phyloP scores from a whole-genome alignment of 2,888 invertebrate genomes.

The Drosophila planitibia region DNA sequence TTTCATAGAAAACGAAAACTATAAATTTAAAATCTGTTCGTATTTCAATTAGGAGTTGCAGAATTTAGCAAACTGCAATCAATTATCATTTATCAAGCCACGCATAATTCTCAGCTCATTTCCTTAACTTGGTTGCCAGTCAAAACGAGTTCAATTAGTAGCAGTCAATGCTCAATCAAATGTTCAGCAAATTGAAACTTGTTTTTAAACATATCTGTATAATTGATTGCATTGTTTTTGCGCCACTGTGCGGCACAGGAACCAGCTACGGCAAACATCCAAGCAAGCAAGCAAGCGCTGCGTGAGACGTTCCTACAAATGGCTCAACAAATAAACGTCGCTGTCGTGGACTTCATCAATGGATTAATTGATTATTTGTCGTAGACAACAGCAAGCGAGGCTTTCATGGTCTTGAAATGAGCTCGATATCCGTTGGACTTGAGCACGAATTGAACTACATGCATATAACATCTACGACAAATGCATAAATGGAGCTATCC shows the following conservation, averaged over 20 bases:
- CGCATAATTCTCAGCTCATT: conserved; percentile 37
- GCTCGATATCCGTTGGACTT: conserved; percentile 63
- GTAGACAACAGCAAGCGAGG: conserved; percentile 43
- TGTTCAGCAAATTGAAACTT: conserved; percentile 38
- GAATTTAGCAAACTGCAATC: conserved; percentile 31
- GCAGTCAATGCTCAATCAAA: conserved; percentile 29
- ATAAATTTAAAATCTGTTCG: conserved; percentile 29
- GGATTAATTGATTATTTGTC: conserved; percentile 84
- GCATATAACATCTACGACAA: conserved; percentile 16
- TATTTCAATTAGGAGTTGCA: conserved; percentile 12
- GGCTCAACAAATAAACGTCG: conserved; percentile 72
- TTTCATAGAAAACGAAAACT: not conserved
- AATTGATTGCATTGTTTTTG: conserved; percentile 41
- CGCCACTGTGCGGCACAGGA: conserved; percentile 53
- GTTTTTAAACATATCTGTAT: conserved; percentile 28
- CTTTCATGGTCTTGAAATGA: conserved; percentile 58
- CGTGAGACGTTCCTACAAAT: conserved; percentile 69
- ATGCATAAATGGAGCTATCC: conserved; percentile 32
- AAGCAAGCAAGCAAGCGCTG: conserved; percentile 42
- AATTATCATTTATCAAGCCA: conserved; percentile 57
- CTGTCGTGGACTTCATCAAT: conserved; percentile 79
- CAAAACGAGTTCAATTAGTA: conserved; percentile 66
- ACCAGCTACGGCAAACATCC: conserved; percentile 37
- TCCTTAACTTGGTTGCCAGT: conserved; percentile 34
- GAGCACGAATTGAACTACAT: conserved; percentile 49